Evolutionary conservation across 1,140 invertebrate genomes (phyloP).

Genomic region (Brachionus calyciflorus): DNA sequence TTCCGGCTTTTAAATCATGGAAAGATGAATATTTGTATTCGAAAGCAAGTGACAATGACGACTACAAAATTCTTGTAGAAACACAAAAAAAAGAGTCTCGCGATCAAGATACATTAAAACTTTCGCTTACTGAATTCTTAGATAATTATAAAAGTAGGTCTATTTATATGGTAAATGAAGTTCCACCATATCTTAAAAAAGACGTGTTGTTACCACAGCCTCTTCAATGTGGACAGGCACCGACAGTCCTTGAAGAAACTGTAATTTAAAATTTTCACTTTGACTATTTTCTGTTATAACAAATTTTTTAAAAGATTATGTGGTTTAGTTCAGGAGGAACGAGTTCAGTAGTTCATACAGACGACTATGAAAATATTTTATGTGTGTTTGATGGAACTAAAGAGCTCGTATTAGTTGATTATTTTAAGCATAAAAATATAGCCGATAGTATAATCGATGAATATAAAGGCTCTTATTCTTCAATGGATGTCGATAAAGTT

Average conservation of each 20-base stretch:
- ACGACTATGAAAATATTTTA: slow-evolving; percentile 58
- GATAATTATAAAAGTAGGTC: slow-evolving; percentile 53
- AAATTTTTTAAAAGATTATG: slow-evolving; percentile 48
- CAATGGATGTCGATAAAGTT: slow-evolving; percentile 49
- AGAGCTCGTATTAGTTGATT: slow-evolving; percentile 55
- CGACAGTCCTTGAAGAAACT: slow-evolving; percentile 6
- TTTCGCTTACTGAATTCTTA: slow-evolving; percentile 56
- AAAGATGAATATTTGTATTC: slow-evolving; percentile 55
- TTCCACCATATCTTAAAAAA: slow-evolving; percentile 54
- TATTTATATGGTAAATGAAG: slow-evolving; percentile 56
- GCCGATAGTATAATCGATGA: slow-evolving; percentile 49
- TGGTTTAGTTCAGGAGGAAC: slow-evolving; percentile 61
- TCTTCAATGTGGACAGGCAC: slow-evolving; percentile 22
- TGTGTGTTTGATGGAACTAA: slow-evolving; percentile 58
- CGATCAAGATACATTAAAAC: slow-evolving; percentile 47
- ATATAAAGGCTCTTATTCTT: background rate
- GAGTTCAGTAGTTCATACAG: slow-evolving; percentile 58
- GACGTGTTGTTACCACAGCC: slow-evolving; percentile 22
- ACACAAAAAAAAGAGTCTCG: slow-evolving; percentile 57
- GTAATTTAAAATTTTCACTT: background rate
- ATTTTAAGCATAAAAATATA: slow-evolving; percentile 53
- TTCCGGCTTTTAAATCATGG: slow-evolving; percentile 53
- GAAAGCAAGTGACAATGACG: slow-evolving; percentile 49
- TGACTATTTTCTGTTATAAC: background rate
- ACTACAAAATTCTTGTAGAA: slow-evolving; percentile 51